These are phyloP conservation scores for Mustela nigripes DNA, from an alignment of 2,113 vertebrate species.

Conservation along the genomic window DNA sequence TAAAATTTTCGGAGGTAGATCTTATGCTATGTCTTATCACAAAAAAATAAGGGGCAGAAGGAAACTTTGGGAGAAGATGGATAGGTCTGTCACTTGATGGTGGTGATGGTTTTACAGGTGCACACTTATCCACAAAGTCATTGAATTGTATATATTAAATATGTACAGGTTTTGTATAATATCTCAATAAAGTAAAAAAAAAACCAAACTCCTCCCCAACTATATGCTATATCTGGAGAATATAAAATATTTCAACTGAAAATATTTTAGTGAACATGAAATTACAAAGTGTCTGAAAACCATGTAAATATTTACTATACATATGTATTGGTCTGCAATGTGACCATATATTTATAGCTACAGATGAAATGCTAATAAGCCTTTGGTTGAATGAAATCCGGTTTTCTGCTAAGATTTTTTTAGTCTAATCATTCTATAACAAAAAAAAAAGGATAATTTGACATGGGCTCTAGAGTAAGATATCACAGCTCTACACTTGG, in stretches of 20 bases:
- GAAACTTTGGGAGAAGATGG: not conserved
- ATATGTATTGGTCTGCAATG: not conserved
- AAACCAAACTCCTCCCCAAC: not conserved
- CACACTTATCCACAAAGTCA: not conserved
- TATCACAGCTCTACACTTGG: not conserved
- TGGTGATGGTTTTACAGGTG: not conserved
- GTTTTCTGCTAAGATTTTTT: not conserved
- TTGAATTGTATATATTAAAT: not conserved
- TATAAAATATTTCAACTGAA: not conserved
- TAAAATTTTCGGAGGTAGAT: not conserved
- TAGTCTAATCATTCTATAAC: not conserved
- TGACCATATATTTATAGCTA: not conserved
- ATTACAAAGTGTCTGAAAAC: not conserved
- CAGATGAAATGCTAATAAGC: not conserved
- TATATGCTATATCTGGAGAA: not conserved
- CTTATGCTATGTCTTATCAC: not conserved
- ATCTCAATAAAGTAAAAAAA: not conserved
- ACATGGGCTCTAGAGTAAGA: not conserved
- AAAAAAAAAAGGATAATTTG: not conserved
- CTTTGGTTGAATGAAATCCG: not conserved
- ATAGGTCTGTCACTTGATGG: not conserved
- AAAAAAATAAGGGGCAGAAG: not conserved
- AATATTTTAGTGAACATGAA: constrained; percentile 31
- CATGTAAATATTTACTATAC: constrained; percentile 5
- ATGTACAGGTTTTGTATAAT: not conserved